Percentiles rank a stretch among this genome's conserved stretches.
These are phyloP conservation scores for Oryzias javanicus DNA, from an alignment of 2,113 vertebrate species.

Conservation along the genomic window DNA sequence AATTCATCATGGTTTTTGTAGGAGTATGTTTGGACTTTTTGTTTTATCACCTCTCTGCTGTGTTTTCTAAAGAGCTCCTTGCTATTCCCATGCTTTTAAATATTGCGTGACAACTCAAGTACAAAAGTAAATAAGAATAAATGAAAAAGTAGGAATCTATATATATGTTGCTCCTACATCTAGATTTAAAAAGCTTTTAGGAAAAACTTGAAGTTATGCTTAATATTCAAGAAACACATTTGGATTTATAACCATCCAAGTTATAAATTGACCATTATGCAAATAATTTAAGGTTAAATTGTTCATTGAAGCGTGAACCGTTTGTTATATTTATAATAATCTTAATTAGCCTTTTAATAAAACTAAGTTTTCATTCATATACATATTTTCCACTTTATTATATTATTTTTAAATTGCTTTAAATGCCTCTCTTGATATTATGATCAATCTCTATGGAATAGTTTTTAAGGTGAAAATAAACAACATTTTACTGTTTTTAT, in stretches of 20 bases:
- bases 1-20: constrained; percentile 22
- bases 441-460: neutral
- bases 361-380: constrained; percentile 29
- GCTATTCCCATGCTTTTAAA: constrained; percentile 54
- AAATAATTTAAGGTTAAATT: constrained; percentile 32
- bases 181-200: constrained; percentile 47
- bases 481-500: neutral
- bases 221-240: constrained; percentile 41
- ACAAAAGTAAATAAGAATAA: constrained; percentile 43
- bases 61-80: constrained; percentile 50
- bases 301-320: constrained; percentile 23
- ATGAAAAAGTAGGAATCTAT: no score
- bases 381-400: neutral
- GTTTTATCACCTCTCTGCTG: constrained; percentile 57
- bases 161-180: no score
- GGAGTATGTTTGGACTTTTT: constrained; percentile 39
- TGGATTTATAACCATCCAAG: constrained; percentile 44
- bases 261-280: constrained; percentile 40
- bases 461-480: no score
- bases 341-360: constrained; percentile 16
- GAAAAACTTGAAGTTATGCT: constrained; percentile 39
- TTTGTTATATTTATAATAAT: constrained; percentile 25
- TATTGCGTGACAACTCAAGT: constrained; percentile 32
- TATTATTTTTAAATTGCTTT: neutral
- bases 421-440: constrained; percentile 1